Percentiles rank a stretch among this genome's conserved stretches.
These are phyloP conservation scores for Ommatoiulus sabulosus DNA, from an alignment of 2,888 invertebrate genomes.

Conservation along the genomic window DNA sequence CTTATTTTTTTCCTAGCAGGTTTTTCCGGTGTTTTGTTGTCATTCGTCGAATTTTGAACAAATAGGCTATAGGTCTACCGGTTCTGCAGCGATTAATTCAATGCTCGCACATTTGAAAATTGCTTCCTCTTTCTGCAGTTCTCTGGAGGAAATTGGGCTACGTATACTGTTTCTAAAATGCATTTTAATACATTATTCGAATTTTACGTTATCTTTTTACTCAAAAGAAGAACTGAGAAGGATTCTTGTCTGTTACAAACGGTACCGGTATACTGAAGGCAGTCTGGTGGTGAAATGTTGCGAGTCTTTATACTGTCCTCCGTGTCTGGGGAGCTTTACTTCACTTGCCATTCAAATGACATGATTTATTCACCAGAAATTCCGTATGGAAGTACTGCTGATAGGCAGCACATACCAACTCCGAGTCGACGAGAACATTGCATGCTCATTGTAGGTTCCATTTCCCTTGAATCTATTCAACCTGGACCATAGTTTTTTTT, in stretches of 20 bases:
- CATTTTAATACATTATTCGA: not conserved
- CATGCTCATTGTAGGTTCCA: not conserved
- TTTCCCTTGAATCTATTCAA: not conserved
- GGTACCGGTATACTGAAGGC: not conserved
- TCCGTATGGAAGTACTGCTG: not conserved
- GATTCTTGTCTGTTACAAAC: not conserved
- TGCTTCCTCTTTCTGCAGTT: not conserved
- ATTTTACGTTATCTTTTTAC: not conserved
- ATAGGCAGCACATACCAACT: not conserved
- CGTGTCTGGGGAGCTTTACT: not conserved
- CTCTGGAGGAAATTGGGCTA: not conserved
- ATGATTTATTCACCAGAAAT: not conserved
- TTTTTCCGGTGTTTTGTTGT: constrained; percentile 45
- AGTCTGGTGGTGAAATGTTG: not conserved
- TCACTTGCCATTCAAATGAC: not conserved
- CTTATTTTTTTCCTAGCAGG: not conserved
- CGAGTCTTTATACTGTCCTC: not conserved
- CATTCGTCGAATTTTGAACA: constrained; percentile 2
- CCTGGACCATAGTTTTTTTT: not conserved
- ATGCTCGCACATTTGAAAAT: not conserved
- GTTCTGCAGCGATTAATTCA: constrained; percentile 6
- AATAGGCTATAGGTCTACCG: not conserved
- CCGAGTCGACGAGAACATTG: not conserved
- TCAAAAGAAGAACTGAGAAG: too few species aligned
- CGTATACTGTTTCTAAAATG: not conserved